Evolutionary conservation across 1,140 invertebrate genomes (phyloP).

Genomic region (Chionoecetes opilio): DNA sequence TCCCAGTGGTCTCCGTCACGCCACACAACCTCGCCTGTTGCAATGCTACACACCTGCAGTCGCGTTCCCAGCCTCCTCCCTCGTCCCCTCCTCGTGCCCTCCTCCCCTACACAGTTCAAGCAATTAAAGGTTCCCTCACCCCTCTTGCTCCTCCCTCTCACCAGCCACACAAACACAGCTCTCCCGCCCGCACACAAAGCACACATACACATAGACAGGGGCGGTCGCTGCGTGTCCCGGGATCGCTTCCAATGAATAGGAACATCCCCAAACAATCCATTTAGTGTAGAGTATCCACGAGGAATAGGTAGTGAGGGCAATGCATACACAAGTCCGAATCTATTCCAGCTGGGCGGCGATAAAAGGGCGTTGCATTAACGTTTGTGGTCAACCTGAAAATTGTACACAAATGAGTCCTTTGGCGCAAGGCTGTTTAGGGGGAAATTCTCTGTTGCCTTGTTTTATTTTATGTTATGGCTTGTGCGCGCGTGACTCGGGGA

Average conservation of each 20-base stretch:
- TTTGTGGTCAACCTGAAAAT: slow-evolving; percentile 67
- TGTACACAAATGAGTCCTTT: slow-evolving; percentile 64
- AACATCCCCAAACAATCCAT: slow-evolving; percentile 60
- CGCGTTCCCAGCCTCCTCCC: not conserved
- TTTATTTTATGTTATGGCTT: slow-evolving; percentile 40
- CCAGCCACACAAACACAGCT: not conserved
- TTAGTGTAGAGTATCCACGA: slow-evolving; percentile 60
- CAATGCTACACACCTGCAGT: too few species aligned
- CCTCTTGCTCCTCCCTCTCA: not conserved
- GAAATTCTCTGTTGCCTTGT: slow-evolving; percentile 32
- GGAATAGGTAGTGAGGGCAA: slow-evolving; percentile 55
- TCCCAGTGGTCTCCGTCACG: too few species aligned
- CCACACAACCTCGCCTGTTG: too few species aligned
- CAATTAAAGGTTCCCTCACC: not conserved
- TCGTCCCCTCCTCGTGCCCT: not conserved
- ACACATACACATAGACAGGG: too few species aligned
- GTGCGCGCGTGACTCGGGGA: slow-evolving; percentile 1
- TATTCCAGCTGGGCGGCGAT: slow-evolving; percentile 48
- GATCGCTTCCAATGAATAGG: slow-evolving; percentile 21
- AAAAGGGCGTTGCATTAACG: slow-evolving; percentile 62
- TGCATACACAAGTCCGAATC: slow-evolving; percentile 60
- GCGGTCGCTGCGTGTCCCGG: not conserved
- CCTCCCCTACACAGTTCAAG: not conserved
- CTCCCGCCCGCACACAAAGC: not conserved
- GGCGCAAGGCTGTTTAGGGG: slow-evolving; percentile 40